A percentile compares a stretch with the other conserved stretches of the same genome.
phyloP scores from a whole-genome alignment of 2,888 invertebrate species.

The Phyllotreta striolata region DNA sequence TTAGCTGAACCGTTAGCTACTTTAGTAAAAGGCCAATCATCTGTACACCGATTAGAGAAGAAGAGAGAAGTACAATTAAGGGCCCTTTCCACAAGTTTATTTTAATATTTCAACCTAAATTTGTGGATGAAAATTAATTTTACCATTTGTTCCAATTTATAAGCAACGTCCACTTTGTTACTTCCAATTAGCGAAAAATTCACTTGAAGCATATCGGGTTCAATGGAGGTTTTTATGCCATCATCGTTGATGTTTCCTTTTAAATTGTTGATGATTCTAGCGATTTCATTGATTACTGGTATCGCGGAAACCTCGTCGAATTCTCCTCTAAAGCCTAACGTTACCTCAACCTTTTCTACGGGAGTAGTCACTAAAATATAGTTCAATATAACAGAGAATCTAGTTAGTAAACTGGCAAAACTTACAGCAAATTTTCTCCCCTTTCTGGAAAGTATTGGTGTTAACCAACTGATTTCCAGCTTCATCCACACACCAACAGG shows the following conservation, averaged over 20 bases:
- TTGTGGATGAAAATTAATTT: too few species aligned
- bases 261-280: constrained; percentile 62
- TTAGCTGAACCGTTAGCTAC: too few species aligned
- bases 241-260: constrained; percentile 61
- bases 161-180: constrained; percentile 80
- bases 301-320: constrained; percentile 64
- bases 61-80: too few species aligned
- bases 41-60: too few species aligned
- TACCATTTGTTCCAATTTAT: constrained; percentile 80
- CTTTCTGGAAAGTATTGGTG: constrained; percentile 68
- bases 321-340: constrained; percentile 74
- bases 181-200: constrained; percentile 74
- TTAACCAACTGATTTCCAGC: constrained; percentile 76
- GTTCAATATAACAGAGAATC: too few species aligned
- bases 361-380: constrained; percentile 68
- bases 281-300: constrained; percentile 60
- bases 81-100: too few species aligned
- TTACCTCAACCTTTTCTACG: constrained; percentile 78
- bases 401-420: too few species aligned
- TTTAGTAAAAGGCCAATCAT: too few species aligned
- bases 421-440: constrained; percentile 67
- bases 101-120: too few species aligned
- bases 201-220: constrained; percentile 64
- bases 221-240: constrained; percentile 64
- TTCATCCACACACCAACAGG: constrained; percentile 89